Evolutionary conservation across 2,797 vertebrate species (phyloP).

Genomic region (Sphaeramia orbicularis): DNA sequence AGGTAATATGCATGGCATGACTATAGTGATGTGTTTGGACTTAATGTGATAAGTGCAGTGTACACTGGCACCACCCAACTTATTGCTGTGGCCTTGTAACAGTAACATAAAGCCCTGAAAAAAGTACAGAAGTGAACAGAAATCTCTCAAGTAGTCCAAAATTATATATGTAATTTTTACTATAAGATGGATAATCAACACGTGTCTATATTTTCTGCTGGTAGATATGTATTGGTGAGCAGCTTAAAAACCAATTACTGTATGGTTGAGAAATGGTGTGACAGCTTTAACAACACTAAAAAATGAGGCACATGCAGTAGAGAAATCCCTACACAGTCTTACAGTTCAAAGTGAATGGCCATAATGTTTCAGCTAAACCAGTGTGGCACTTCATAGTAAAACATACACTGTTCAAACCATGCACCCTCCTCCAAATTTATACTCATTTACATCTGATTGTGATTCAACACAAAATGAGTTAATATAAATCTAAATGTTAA

Average conservation of each 20-base stretch:
- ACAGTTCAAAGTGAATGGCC: constrained; percentile 1
- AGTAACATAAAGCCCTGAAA: constrained; percentile 7
- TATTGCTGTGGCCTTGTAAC: constrained; percentile 45
- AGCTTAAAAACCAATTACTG: constrained; percentile 10
- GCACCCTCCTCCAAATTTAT: constrained; percentile 14
- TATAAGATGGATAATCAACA: constrained; percentile 5
- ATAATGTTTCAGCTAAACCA: background rate
- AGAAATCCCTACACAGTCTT: background rate
- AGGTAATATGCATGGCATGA: constrained; percentile 61
- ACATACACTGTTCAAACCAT: constrained; percentile 7
- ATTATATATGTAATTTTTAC: constrained; percentile 1
- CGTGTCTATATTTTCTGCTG: background rate
- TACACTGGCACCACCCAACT: constrained; percentile 48
- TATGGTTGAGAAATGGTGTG: constrained; percentile 14
- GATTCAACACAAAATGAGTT: constrained; percentile 25
- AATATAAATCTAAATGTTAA: constrained; percentile 10
- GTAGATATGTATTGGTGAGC: constrained; percentile 4
- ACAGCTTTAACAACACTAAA: constrained; percentile 42
- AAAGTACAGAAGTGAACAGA: constrained; percentile 18
- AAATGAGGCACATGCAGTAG: constrained; percentile 43
- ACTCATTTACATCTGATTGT: constrained; percentile 53
- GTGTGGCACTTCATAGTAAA: constrained; percentile 12
- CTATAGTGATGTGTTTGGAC: constrained; percentile 47
- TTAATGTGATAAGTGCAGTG: constrained; percentile 56
- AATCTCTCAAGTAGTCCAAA: constrained; percentile 1